Percentiles rank a stretch among this genome's conserved stretches.
Evolutionary conservation across 2,113 vertebrate species (phyloP).

Genomic region (Corapipo altera): DNA sequence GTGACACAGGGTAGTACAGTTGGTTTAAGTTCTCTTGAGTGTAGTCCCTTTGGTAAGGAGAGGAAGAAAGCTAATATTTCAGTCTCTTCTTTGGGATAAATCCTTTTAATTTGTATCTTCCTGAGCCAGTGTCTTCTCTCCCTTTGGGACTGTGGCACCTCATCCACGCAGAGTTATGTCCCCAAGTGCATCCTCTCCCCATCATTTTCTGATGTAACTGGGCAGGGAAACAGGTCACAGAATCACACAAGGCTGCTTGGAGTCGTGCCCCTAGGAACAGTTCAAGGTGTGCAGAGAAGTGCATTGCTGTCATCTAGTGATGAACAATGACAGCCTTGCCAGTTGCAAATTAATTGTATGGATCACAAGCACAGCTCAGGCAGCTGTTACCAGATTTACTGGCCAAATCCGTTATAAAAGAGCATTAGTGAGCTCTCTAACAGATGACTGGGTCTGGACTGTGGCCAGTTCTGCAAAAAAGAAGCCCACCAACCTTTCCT

Average conservation of each 20-base stretch:
- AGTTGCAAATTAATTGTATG: constrained; percentile 6
- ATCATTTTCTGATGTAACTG: not conserved
- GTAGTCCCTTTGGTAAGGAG: not conserved
- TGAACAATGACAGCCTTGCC: constrained; percentile 6
- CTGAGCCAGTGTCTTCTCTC: not conserved
- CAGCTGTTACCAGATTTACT: constrained; percentile 33
- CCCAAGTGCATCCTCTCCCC: not conserved
- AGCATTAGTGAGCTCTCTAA: not conserved
- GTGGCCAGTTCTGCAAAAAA: not conserved
- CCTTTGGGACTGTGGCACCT: not conserved
- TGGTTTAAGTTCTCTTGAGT: not conserved
- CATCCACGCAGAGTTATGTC: not conserved
- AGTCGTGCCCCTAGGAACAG: not conserved
- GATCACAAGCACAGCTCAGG: not conserved
- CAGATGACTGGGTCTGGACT: constrained; percentile 26
- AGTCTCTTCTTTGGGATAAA: not conserved
- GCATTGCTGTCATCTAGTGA: constrained; percentile 61
- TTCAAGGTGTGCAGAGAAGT: not conserved
- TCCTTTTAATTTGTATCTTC: not conserved
- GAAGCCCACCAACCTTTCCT: not conserved
- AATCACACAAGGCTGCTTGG: not conserved
- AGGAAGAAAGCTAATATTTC: not conserved
- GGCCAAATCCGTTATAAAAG: not conserved
- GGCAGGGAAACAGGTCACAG: not conserved
- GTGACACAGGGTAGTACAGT: no score